Evolutionary conservation across 2,797 vertebrate genomes (phyloP), one percentile per base, ranked within the genome.

Genomic region (Podarcis siculus): DNA sequence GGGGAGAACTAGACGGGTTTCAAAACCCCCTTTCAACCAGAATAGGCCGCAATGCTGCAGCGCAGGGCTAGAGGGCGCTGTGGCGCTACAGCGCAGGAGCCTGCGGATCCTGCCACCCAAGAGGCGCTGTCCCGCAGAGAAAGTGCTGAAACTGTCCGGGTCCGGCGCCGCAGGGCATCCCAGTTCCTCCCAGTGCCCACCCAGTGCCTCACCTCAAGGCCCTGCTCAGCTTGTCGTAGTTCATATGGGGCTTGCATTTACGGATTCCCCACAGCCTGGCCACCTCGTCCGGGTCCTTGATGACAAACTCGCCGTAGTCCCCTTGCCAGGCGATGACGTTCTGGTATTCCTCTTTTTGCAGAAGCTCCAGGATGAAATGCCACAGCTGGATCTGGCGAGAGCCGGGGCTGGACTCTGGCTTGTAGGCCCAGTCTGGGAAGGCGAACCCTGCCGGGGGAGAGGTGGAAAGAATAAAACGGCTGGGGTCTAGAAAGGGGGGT

Each of bases 231-330:
- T 99, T 99, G 97, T 99, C 98, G 0, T 99, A 99, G 93, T 99
- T 99, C 98, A 99, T 99, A 94, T 99, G 98, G 37, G 98, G 98
- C 85, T 99, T 99, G 97, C 98, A 99, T 89, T 99, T 99, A 89
- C 98, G 97, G 58, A 97, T 95, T 75, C 98, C 98, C 98, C 98
- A 99, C 35, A 99, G 97, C 72, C 98, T 96, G 3, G 98, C 98
- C 96, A 99, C 98, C 92, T 99, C 98, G 0, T 99, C 98, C 0
- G 98, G 98, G 92, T 99, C 98, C 96, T 98, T 99, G 96, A 99
- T 99, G 96, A 99, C 98, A 0, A 98, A 99, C 90, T 99, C 98
- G 4, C 98, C 98, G 0, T 98, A 99, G 95, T 99, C 98, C 0
- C 98, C 98, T 95, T 98, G 98, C 98, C 98, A 99, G 89, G 98